phyloP scores from a whole-genome alignment of 2,888 invertebrate species.

The Lumbricus terrestris region DNA sequence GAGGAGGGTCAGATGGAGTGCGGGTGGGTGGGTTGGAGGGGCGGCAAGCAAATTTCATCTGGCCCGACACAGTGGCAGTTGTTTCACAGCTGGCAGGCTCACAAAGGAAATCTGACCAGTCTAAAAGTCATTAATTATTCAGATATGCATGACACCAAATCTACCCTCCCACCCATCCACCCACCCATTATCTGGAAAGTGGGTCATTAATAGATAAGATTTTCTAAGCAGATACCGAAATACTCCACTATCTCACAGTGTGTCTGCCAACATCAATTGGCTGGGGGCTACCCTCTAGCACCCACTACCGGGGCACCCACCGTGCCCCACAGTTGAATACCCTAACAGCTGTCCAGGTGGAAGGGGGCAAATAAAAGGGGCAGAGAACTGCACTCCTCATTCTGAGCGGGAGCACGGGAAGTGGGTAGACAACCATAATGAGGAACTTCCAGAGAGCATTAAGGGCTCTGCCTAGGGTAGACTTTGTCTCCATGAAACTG shows the following conservation, averaged over 20 bases:
- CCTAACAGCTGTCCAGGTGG: background rate
- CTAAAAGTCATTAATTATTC: constrained; percentile 12
- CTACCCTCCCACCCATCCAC: background rate
- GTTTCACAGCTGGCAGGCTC: background rate
- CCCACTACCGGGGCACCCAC: background rate
- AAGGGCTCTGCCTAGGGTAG: background rate
- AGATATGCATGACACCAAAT: background rate
- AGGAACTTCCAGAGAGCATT: background rate
- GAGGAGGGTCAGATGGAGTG: no score
- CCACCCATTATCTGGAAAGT: background rate
- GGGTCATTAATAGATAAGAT: background rate
- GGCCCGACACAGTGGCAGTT: background rate
- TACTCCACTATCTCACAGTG: background rate
- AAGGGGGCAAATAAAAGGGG: background rate
- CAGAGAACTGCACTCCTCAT: background rate
- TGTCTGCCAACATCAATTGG: background rate
- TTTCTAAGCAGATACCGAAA: background rate
- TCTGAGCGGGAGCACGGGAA: background rate
- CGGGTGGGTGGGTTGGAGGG: background rate
- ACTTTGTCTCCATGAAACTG: background rate
- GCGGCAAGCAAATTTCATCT: background rate
- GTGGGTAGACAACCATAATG: background rate
- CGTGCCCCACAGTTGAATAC: no score
- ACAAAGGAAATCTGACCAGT: background rate
- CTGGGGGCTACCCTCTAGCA: no score